These are phyloP conservation scores for Eudiplozoon nipponicum DNA, from an alignment of 2,888 invertebrate species.

Conservation along the genomic window DNA sequence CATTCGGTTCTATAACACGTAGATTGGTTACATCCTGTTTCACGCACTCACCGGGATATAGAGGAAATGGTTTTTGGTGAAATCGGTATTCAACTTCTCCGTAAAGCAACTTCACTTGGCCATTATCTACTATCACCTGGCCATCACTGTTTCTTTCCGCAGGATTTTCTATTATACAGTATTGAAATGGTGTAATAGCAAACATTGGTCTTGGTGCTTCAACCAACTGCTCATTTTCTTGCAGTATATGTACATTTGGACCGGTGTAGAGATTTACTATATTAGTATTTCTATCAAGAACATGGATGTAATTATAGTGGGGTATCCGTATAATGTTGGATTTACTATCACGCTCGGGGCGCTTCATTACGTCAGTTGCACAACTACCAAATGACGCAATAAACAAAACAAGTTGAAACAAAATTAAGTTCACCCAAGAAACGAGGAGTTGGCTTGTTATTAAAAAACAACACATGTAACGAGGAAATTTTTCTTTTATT, in stretches of 20 bases:
- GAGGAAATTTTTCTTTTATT: too few relatives aligned
- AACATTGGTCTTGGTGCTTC: constrained; percentile 27
- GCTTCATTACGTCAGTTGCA: too few relatives aligned
- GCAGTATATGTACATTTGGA: constrained; percentile 29
- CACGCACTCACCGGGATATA: constrained; percentile 23
- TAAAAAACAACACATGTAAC: too few relatives aligned
- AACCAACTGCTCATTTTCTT: constrained; percentile 30
- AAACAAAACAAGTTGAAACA: too few relatives aligned
- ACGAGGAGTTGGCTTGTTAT: too few relatives aligned
- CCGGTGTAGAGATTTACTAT: constrained; percentile 29
- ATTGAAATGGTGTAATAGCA: constrained; percentile 29
- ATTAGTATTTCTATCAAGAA: constrained; percentile 30
- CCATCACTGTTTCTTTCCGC: constrained; percentile 24
- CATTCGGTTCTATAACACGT: constrained; percentile 20
- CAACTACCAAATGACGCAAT: too few relatives aligned
- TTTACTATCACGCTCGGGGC: too few relatives aligned
- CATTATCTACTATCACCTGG: constrained; percentile 22
- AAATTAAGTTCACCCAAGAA: too few relatives aligned
- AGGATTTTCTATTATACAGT: constrained; percentile 30
- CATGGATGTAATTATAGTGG: constrained; percentile 30
- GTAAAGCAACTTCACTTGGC: constrained; percentile 27
- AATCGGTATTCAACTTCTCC: constrained; percentile 30
- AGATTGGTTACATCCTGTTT: constrained; percentile 20
- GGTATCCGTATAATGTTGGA: too few relatives aligned
- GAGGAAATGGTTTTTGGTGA: constrained; percentile 23